These are phyloP conservation scores for Furnarius figulus DNA, from an alignment of 2,113 vertebrate species.

Conservation along the genomic window DNA sequence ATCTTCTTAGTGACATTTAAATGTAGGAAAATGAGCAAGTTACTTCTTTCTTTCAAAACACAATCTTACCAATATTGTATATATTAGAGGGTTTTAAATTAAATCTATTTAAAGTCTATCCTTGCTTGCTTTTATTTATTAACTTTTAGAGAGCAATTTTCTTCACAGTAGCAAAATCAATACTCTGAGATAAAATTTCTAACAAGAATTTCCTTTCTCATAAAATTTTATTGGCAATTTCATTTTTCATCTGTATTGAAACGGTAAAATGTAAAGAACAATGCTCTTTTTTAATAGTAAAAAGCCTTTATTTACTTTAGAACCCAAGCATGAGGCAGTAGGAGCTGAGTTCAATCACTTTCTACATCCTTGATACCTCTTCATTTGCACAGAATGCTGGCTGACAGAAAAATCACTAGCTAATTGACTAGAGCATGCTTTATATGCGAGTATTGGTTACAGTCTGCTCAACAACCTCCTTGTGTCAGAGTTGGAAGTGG, in stretches of 20 bases:
- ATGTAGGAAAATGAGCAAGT: neutral
- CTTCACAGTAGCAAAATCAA: conserved; percentile 34
- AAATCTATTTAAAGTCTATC: conserved; percentile 6
- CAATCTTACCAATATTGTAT: neutral
- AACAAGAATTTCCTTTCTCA: conserved; percentile 32
- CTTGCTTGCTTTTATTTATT: conserved; percentile 27
- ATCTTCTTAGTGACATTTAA: neutral
- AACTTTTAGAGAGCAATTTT: conserved; percentile 19
- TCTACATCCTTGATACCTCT: conserved; percentile 57
- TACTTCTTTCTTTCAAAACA: neutral
- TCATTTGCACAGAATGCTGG: conserved; percentile 32
- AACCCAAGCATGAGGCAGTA: conserved; percentile 67
- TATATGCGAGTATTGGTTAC: neutral
- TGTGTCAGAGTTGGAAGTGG: neutral
- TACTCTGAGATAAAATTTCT: conserved; percentile 25
- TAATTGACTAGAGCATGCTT: conserved; percentile 43
- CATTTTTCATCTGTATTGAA: conserved; percentile 20
- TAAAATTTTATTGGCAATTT: conserved; percentile 38
- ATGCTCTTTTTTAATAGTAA: neutral
- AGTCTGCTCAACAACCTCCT: neutral
- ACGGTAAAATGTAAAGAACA: conserved; percentile 1
- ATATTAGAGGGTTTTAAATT: neutral
- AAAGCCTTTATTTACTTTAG: conserved; percentile 67
- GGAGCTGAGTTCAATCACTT: conserved; percentile 69
- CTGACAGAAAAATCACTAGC: conserved; percentile 68